Evolutionary conservation across 2,888 invertebrate species (phyloP), one percentile per base, ranked within the genome.

Genomic region (Drosophila fungiperda): DNA sequence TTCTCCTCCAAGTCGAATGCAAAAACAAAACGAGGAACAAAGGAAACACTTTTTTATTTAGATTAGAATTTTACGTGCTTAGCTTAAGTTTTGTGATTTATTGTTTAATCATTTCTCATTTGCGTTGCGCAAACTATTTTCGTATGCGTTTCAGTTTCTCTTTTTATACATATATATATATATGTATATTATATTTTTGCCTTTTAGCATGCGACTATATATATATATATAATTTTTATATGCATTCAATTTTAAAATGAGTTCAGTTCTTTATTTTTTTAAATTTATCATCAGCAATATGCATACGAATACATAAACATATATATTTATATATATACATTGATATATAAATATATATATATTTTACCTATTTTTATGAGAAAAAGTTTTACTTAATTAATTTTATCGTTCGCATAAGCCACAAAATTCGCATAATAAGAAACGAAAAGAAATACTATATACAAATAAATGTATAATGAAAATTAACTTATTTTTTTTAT

Each of bases 11-110:
- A 83, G 68, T 77, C 75, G 75, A 68, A 69, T 35, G 20, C 60
- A 54, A 75, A 66, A 40, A 38, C 26, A 36, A 54, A 53, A 42
- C 53, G 60, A 48, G 52, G 63, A 57, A 59, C 49, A 68, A 57
- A 42, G n/a, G 17, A 23, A 33, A 58, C 20, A 35, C 12, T 15
- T 38, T 55, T 68, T 82, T 85, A 73, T 58, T 66, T 87, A 85
- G 82, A 72, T 53, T 87, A 87, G 87, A 82, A 67, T 82, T 84
- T 70, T 84, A 85, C 71, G 82, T 87, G 82, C 73, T 76, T 89
- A 87, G 85, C 53, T 76, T 85, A 85, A 85, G 85, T 85, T 87
- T 85, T 85, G 85, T 85, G 85, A 85, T 85, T 85, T 85, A 85
- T 89, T 85, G 78, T 85, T 87, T 85, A 85, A 85, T 84, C 82